These are phyloP conservation scores for Lydus trimaculatus DNA, from an alignment of 2,888 invertebrate genomes.

Conservation along the genomic window DNA sequence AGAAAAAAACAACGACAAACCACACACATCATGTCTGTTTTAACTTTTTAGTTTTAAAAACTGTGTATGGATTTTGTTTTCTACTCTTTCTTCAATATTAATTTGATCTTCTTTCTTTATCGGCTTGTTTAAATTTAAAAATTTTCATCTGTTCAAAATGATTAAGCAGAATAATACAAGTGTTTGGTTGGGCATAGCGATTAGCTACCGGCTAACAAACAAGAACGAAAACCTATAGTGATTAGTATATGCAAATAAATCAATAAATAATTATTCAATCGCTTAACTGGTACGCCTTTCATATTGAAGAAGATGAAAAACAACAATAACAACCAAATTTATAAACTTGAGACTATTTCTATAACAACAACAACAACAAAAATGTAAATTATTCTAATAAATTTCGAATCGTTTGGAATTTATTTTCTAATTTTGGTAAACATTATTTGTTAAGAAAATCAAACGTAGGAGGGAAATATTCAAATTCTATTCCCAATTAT, in stretches of 20 bases:
- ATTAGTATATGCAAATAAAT: constrained; percentile 28
- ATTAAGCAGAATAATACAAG: constrained; percentile 32
- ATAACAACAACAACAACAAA: background rate
- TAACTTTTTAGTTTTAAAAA: background rate
- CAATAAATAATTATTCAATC: constrained; percentile 27
- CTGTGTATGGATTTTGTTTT: no score
- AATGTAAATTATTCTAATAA: background rate
- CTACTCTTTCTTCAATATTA: background rate
- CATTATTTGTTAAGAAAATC: background rate
- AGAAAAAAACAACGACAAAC: no score
- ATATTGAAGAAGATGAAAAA: background rate
- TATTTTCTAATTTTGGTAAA: background rate
- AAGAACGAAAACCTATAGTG: constrained; percentile 14
- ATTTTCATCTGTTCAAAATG: constrained; percentile 10
- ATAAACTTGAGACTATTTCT: background rate
- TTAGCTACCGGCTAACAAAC: constrained; percentile 21
- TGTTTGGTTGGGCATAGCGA: constrained; percentile 15
- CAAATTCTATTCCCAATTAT: background rate
- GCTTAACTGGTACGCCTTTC: background rate
- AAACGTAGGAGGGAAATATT: background rate
- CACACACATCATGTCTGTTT: background rate
- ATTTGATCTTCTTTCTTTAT: constrained; percentile 13
- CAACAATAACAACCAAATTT: background rate
- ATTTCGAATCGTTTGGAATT: background rate
- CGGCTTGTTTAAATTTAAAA: constrained; percentile 22